These are phyloP conservation scores for Lepus oiostolus DNA, from an alignment of 2,797 vertebrate species.

Conservation along the genomic window DNA sequence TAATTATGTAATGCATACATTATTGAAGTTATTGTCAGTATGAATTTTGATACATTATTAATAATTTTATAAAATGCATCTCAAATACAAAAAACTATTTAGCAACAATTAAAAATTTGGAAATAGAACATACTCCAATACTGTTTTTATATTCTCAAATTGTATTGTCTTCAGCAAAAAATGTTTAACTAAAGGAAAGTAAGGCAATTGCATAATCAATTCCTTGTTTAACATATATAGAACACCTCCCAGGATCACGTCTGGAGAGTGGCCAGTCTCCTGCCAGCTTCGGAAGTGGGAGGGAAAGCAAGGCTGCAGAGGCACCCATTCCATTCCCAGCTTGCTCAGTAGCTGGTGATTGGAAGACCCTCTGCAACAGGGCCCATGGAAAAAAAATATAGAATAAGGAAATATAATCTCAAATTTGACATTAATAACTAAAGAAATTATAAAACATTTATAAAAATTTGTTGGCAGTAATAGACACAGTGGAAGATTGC, in stretches of 20 bases:
- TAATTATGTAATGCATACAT: background rate
- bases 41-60: constrained; percentile 1
- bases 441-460: constrained; percentile 10
- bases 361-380: too few relatives aligned
- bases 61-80: background rate
- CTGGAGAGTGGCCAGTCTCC: too few relatives aligned
- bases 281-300: too few relatives aligned
- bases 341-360: too few relatives aligned
- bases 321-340: too few relatives aligned
- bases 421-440: background rate
- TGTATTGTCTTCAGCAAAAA: background rate
- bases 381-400: too few relatives aligned
- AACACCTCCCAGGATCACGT: background rate
- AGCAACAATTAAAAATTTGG: background rate
- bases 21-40: background rate
- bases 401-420: background rate
- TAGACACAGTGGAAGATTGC: background rate
- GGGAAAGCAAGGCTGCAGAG: too few relatives aligned
- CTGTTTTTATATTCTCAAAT: background rate
- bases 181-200: background rate
- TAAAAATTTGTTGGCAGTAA: background rate
- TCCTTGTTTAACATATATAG: background rate
- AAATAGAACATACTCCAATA: background rate
- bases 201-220: background rate
- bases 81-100: background rate